phyloP scores from a whole-genome alignment of 2,888 invertebrate species.

The Orthosia gothica region DNA sequence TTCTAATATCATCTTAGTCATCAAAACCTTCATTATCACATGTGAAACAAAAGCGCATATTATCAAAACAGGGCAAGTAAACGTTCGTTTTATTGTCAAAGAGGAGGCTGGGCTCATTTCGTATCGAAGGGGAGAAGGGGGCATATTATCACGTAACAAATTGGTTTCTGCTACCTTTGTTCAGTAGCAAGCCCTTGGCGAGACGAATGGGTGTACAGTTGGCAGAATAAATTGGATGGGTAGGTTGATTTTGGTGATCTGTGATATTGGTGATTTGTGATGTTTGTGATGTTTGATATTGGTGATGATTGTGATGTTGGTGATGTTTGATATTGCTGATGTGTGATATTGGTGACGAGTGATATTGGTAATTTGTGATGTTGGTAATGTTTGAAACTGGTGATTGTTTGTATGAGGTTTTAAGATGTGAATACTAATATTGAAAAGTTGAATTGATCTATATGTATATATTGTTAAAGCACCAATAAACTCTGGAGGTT shows the following conservation, averaged over 20 bases:
- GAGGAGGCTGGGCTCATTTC: constrained; percentile 74
- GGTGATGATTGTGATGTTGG: background rate
- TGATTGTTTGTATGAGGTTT: background rate
- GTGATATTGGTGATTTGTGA: background rate
- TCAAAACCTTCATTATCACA: background rate
- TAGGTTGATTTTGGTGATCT: background rate
- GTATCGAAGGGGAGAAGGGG: constrained; percentile 73
- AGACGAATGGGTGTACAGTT: constrained; percentile 81
- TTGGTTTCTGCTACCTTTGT: constrained; percentile 91
- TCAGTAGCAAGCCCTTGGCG: constrained; percentile 83
- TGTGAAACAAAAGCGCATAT: constrained; percentile 3
- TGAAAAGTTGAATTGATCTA: background rate
- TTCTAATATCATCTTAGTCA: background rate
- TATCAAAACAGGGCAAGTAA: constrained; percentile 38
- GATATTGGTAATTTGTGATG: background rate
- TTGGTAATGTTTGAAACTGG: background rate
- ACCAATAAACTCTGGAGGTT: background rate
- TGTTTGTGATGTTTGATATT: too few relatives aligned
- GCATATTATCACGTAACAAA: constrained; percentile 91
- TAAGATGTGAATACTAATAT: background rate
- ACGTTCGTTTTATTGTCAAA: constrained; percentile 54
- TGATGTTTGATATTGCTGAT: background rate
- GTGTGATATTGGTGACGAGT: background rate
- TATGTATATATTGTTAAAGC: background rate
- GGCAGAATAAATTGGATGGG: constrained; percentile 67